Evolutionary conservation across 2,113 vertebrate species (phyloP).

Genomic region (Eptesicus fuscus): DNA sequence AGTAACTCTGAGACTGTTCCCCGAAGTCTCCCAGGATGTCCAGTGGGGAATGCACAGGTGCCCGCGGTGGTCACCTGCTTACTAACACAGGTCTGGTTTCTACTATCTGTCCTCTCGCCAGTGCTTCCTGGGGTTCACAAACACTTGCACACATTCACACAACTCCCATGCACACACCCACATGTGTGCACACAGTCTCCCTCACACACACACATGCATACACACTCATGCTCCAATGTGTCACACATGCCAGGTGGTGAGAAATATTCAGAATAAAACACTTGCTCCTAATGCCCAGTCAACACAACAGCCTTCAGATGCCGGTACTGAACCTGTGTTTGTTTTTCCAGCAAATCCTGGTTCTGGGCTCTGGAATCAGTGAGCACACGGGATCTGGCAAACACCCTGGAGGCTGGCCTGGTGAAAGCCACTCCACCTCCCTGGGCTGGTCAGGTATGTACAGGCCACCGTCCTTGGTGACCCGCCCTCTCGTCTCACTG

Average conservation of each 20-base stretch:
- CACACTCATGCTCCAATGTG: no score
- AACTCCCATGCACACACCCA: neutral
- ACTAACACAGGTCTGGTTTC: neutral
- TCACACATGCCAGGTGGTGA: fast-evolving
- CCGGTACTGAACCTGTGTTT: fast-evolving
- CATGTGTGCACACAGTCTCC: neutral
- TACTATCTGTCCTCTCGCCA: neutral
- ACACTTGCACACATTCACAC: neutral
- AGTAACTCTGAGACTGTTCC: neutral
- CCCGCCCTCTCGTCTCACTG: neutral
- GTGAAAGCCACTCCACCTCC: neutral
- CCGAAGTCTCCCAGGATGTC: neutral
- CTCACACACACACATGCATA: neutral
- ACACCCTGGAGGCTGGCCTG: fast-evolving
- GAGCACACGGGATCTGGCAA: neutral
- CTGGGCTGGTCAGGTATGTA: neutral
- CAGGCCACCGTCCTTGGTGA: fast-evolving
- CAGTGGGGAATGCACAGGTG: fast-evolving
- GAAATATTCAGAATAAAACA: neutral
- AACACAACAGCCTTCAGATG: fast-evolving
- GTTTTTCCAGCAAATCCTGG: neutral
- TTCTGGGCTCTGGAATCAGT: neutral
- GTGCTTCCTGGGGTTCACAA: neutral
- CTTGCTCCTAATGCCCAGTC: neutral
- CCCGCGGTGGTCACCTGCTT: fast-evolving